Base-by-base conservation (phyloP, 2,888 invertebrate species). In the Proisotoma minuta region DNA sequence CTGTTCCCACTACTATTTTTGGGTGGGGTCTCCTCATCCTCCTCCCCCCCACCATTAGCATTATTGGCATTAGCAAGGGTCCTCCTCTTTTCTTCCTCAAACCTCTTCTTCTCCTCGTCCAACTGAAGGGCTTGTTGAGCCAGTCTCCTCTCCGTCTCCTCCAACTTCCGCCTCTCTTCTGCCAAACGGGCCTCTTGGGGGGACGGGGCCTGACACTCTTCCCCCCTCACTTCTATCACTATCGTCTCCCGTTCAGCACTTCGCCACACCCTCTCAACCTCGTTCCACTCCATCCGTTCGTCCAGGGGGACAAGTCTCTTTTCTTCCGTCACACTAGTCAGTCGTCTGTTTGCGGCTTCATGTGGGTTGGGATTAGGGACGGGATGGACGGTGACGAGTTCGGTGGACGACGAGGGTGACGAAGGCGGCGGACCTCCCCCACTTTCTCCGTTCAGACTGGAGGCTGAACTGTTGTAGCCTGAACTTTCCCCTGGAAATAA, bases 401-500 rank as follows among this genome's bases (percentile, higher is more conserved):
- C 8, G 8, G 15, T 8, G 8, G 8, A 10, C 34, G 8, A 15
- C 34, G 8, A 10, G 8, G 34, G 15, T 15, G 34, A 24, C 22
- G 39, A 20, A 26, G 8, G 2, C 23, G 54, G 58, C 60, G 60
- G 54, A n/a, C 61, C 65, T n/a, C 61, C 61, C 1, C 59, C 61
- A n/a, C 50, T 27, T 2, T 89, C 89, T 3, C 85, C 85, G 0
- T 88, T 88, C 1, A 88, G 86, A 26, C 87, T 88, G 67, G 88
- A 88, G n/a, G 88, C 88, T 0, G 88, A 89, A 75, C 88, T 88
- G 76, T 89, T 89, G 79, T 89, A 89, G 5, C 89, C 89, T 52
- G 88, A 88, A 52, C 88, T 88, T 78, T 89, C 89, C 8, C 88
- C 88, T 0, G 89, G 88, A 74, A 89, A 88, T 43, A 89, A 79